Conservation (phyloP, 2,797 vertebrate species). For the Intellagama lesueurii region DNA sequence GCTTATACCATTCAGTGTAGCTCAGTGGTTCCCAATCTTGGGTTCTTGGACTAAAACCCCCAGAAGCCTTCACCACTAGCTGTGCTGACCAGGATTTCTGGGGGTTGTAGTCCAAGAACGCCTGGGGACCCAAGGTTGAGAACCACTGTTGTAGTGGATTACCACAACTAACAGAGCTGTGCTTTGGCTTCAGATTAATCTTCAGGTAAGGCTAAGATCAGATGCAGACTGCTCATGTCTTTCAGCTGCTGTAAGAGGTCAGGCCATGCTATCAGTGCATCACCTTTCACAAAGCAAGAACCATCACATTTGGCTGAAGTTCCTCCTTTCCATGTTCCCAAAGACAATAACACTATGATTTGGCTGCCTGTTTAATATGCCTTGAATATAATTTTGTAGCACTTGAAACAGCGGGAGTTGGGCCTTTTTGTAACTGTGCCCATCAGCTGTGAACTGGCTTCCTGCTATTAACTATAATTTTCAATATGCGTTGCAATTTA, state of each 20-base stretch:
- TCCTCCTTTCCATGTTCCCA: conserved; percentile 24
- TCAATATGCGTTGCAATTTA: conserved; percentile 33
- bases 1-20: too few relatives aligned
- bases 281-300: conserved; percentile 3
- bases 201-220: too few relatives aligned
- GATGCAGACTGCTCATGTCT: background rate
- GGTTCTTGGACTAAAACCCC: too few relatives aligned
- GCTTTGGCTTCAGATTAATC: too few relatives aligned
- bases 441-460: conserved; percentile 36
- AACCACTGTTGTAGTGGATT: too few relatives aligned
- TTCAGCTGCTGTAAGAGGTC: background rate
- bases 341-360: conserved; percentile 17
- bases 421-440: conserved; percentile 37
- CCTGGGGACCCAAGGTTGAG: too few relatives aligned
- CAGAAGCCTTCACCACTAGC: too few relatives aligned
- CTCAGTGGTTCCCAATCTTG: too few relatives aligned
- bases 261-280: background rate
- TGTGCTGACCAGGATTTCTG: too few relatives aligned
- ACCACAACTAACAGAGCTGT: too few relatives aligned
- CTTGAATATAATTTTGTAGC: conserved; percentile 39
- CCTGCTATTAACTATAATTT: conserved; percentile 39
- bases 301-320: background rate
- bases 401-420: conserved; percentile 44
- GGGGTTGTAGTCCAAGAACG: too few relatives aligned
- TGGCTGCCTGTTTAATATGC: conserved; percentile 36